Base-by-base conservation (phyloP, 2,113 vertebrate genomes). In the Shinisaurus crocodilurus region DNA sequence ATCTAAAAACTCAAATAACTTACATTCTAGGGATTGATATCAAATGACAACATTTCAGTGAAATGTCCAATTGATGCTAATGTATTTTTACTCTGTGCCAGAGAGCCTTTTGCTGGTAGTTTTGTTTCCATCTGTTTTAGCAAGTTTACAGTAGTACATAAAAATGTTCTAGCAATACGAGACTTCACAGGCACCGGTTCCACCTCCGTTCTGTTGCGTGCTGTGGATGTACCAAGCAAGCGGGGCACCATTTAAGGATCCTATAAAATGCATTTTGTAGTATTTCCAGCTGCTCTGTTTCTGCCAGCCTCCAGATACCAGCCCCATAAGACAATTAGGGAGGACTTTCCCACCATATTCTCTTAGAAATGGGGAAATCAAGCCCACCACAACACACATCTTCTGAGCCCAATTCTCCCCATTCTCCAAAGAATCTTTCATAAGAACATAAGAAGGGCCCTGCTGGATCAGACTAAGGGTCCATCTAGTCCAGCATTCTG, bases 101-200 rank as follows among this genome's bases (percentile, higher is more conserved):
- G 86, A 43, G 80, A 79, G 60, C 75, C 65, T 87, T 87, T 87
- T 67, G 45, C 7, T 57, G 37, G 60, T 69, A 3, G 63, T 67
- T 45, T 63, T 34, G 18, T 80, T 88, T 80, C 86, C 86, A 88
- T 80, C 60, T 80, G 86, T 88, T 88, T 88, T 48, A 65, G 40
- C 76, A 88, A 69, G 84, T 69, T 88, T 79, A 88, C 86, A 48
- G 45, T 16, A 80, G 43, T 48, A 48, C 43, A 88, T 79, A 48
- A 67, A 45, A 80, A 88, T 65, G 86, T 69, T 20, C 45, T n/a
- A 88, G 23, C 63, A 48, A 80, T 16, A 79, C 18, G 6, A 88
- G 67, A 88, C 43, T 67, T 69, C 60, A 67, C 76, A 85, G 84
- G 84, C 84, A 50, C 32, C 54, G n/a, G 43, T 85, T 8, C 84